These are phyloP conservation scores for Nylanderia fulva DNA, from an alignment of 1,140 invertebrate species.

Conservation along the genomic window DNA sequence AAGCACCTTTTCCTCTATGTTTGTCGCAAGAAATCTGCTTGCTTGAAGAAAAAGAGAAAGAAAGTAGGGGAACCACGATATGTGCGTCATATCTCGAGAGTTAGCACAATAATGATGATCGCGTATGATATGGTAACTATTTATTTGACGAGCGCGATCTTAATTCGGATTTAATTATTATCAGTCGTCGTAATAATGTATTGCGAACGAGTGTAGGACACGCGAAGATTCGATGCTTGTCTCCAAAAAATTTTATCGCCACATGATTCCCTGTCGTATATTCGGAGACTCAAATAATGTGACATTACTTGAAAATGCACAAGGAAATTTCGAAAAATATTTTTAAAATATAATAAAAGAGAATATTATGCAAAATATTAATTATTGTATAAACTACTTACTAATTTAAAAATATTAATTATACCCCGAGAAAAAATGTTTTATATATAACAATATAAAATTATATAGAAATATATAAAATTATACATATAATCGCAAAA, in stretches of 20 bases:
- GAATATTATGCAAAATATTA: neutral
- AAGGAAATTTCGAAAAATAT: neutral
- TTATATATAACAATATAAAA: too few species aligned
- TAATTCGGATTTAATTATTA: neutral
- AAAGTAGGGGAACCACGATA: neutral
- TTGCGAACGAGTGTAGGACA: too few species aligned
- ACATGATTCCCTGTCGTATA: neutral
- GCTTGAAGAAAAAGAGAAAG: neutral
- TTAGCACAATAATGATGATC: slow-evolving; percentile 29
- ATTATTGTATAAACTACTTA: neutral
- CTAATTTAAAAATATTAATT: too few species aligned
- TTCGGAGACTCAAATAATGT: neutral
- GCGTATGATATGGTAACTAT: neutral
- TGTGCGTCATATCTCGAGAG: neutral
- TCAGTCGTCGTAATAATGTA: neutral
- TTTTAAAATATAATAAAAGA: neutral
- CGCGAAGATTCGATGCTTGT: neutral
- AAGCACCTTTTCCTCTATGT: too few species aligned
- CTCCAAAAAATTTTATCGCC: slow-evolving; percentile 14
- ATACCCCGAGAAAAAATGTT: too few species aligned
- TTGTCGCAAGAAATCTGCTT: neutral
- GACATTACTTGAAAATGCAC: neutral
- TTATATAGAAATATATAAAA: too few species aligned
- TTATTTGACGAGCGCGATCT: neutral
- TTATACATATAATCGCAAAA: too few species aligned